These are phyloP conservation scores for Oncorhynchus keta DNA, from an alignment of 2,113 vertebrate species.

Conservation along the genomic window DNA sequence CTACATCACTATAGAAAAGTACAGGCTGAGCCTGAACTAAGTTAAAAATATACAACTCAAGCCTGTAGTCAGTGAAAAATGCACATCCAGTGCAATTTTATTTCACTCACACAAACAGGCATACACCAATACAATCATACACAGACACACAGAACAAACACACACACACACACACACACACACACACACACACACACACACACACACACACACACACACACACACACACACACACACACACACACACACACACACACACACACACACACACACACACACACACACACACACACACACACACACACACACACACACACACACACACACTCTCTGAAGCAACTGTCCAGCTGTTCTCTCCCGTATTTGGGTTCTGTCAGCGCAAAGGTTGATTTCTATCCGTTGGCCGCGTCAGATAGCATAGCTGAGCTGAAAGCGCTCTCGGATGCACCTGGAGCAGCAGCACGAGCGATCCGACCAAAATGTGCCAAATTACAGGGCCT, in stretches of 20 bases:
- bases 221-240: neutral
- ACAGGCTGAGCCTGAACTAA: too few relatives aligned
- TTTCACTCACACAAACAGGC: too few relatives aligned
- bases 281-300: conserved; percentile 4
- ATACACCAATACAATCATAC: neutral
- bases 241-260: conserved; percentile 1
- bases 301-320: conserved; percentile 5
- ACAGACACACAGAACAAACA: neutral
- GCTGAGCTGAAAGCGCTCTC: conserved; percentile 5
- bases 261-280: neutral
- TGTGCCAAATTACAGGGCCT: conserved; percentile 29
- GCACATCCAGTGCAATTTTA: too few relatives aligned
- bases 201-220: neutral
- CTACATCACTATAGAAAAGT: too few relatives aligned
- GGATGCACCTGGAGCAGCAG: conserved; percentile 39
- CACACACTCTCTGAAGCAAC: conserved; percentile 25
- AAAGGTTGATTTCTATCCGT: conserved; percentile 6
- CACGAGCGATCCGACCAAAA: conserved; percentile 26
- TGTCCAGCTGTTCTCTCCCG: conserved; percentile 31
- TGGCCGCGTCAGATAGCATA: conserved; percentile 7
- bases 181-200: neutral
- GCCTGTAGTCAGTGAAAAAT: too few relatives aligned
- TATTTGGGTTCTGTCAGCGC: conserved; percentile 5
- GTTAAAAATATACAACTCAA: too few relatives aligned
- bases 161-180: neutral